Evolutionary conservation across 2,888 invertebrate species (phyloP).

Genomic region (Ichneumoninae sp.): DNA sequence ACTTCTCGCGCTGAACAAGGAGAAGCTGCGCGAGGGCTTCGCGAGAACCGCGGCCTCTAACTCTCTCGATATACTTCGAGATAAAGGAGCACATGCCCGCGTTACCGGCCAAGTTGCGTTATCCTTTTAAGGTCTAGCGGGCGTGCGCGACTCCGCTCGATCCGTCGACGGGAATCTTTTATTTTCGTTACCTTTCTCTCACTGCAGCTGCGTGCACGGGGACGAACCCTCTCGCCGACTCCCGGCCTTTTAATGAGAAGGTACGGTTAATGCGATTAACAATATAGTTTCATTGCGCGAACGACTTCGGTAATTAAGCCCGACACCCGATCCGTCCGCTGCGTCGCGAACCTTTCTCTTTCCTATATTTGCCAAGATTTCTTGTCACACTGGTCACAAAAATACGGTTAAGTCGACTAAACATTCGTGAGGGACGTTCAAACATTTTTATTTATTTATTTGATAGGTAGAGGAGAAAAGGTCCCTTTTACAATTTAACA

Average conservation of each 20-base stretch:
- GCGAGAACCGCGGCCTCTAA: constrained; percentile 50
- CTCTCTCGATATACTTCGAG: constrained; percentile 71
- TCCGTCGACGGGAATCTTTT: constrained; percentile 26
- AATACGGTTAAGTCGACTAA: too few relatives aligned
- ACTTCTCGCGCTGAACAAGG: constrained; percentile 61
- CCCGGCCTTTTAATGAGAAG: constrained; percentile 57
- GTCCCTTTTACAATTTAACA: too few relatives aligned
- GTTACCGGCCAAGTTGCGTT: constrained; percentile 62
- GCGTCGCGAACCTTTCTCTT: neutral
- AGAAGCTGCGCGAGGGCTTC: constrained; percentile 45
- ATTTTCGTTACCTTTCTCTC: constrained; percentile 44
- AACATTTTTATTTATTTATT: too few relatives aligned
- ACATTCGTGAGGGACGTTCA: too few relatives aligned
- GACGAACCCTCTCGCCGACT: constrained; percentile 19
- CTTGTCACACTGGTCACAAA: too few relatives aligned
- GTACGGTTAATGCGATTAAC: constrained; percentile 4
- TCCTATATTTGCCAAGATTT: too few relatives aligned
- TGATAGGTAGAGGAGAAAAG: too few relatives aligned
- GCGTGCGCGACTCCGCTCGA: constrained; percentile 60
- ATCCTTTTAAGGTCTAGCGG: constrained; percentile 69
- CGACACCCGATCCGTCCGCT: neutral
- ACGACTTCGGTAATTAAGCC: neutral
- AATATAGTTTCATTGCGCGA: neutral
- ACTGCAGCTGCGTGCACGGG: constrained; percentile 54
- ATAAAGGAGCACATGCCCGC: constrained; percentile 67